phyloP scores from a whole-genome alignment of 2,113 vertebrate genomes.

The Hemiscyllium ocellatum region DNA sequence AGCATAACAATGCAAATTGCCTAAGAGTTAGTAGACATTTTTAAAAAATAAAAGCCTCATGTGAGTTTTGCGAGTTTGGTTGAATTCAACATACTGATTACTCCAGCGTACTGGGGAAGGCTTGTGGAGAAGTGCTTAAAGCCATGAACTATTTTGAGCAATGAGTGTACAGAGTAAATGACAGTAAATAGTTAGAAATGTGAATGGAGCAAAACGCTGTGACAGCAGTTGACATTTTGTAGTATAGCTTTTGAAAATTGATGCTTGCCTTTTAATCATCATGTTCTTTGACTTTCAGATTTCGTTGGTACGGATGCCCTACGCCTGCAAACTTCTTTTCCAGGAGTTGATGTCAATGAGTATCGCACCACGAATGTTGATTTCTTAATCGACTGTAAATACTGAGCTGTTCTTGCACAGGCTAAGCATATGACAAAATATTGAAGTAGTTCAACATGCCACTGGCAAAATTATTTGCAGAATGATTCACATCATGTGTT shows the following conservation, averaged over 20 bases:
- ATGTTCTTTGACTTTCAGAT: constrained; percentile 63
- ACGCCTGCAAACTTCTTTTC: constrained; percentile 94
- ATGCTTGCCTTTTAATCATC: not conserved
- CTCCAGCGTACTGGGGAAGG: not conserved
- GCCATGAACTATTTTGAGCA: not conserved
- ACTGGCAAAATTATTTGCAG: constrained; percentile 12
- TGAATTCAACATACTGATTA: not conserved
- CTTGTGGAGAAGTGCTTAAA: not conserved
- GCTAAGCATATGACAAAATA: not conserved
- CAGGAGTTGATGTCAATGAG: constrained; percentile 99
- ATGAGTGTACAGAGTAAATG: not conserved
- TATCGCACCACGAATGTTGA: constrained; percentile 98
- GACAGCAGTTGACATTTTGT: too few relatives aligned
- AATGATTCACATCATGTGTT: not conserved
- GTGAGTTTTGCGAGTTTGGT: not conserved
- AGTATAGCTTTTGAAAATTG: not conserved
- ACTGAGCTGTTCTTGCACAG: too few relatives aligned
- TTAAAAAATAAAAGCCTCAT: not conserved
- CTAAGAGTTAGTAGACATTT: not conserved
- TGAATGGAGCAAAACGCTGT: not conserved
- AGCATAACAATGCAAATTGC: not conserved
- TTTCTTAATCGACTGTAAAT: constrained; percentile 43
- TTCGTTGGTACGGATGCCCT: constrained; percentile 90
- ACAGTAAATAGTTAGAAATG: not conserved
- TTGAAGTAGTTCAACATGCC: not conserved